Evolutionary conservation across 2,888 invertebrate genomes (phyloP).

Genomic region (Trissolcus japonicus): DNA sequence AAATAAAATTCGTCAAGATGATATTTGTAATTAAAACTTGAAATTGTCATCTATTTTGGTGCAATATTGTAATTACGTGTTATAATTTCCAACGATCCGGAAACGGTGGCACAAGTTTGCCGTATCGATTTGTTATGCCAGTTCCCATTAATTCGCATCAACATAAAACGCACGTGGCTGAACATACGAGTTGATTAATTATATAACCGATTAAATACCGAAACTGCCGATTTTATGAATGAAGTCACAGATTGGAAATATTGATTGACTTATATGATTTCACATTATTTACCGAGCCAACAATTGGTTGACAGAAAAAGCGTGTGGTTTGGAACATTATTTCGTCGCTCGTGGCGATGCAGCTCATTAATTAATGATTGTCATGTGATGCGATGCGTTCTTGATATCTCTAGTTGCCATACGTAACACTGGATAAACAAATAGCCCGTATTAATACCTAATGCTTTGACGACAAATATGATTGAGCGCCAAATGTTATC

Average conservation of each 20-base stretch:
- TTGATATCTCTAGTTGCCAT: slow-evolving; percentile 11
- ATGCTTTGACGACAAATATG: neutral
- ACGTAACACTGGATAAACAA: neutral
- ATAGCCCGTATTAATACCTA: slow-evolving; percentile 1
- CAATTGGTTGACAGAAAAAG: neutral
- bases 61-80: neutral
- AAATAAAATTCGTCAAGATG: neutral
- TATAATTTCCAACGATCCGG: neutral
- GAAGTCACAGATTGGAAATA: slow-evolving; percentile 4
- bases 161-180: neutral
- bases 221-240: slow-evolving; percentile 8
- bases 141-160: neutral
- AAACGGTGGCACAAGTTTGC: neutral
- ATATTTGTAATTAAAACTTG: neutral
- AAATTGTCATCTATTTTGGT: slow-evolving; percentile 1
- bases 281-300: slow-evolving; percentile 1
- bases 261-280: slow-evolving; percentile 30
- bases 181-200: slow-evolving; percentile 13
- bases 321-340: slow-evolving; percentile 1
- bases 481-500: neutral
- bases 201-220: slow-evolving; percentile 3
- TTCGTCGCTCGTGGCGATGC: slow-evolving; percentile 18
- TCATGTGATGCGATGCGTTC: slow-evolving; percentile 8
- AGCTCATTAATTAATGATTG: slow-evolving; percentile 33
- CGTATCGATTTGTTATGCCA: neutral